phyloP scores from a whole-genome alignment of 2,113 vertebrate species.

The Mungos mungo region DNA sequence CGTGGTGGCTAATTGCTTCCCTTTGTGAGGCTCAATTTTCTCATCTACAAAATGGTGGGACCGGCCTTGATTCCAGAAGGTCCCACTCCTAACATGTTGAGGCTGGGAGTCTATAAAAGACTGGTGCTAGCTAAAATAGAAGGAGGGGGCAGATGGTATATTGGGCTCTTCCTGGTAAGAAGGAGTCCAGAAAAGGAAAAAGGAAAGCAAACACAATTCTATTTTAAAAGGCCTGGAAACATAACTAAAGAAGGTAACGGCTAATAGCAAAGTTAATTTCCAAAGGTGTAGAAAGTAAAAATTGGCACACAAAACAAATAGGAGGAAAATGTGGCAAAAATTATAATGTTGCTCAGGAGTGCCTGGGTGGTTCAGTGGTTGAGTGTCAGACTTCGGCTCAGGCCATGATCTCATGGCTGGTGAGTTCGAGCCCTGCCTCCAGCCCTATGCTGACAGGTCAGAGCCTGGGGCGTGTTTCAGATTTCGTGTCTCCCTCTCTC shows the following conservation, averaged over 20 bases:
- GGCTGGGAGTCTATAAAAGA: constrained; percentile 30
- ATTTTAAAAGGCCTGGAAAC: constrained; percentile 2
- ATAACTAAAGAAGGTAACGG: neutral
- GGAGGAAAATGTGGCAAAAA: neutral
- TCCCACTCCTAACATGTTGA: neutral
- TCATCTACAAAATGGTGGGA: constrained; percentile 44
- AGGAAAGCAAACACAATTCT: neutral
- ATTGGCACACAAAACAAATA: neutral
- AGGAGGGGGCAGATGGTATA: constrained; percentile 17
- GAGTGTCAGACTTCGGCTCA: no score
- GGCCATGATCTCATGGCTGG: no score
- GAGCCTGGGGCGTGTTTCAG: no score
- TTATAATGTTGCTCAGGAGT: no score
- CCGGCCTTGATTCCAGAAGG: constrained; percentile 1
- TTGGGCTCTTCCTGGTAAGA: neutral
- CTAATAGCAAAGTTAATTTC: neutral
- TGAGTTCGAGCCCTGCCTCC: no score
- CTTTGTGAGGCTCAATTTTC: constrained; percentile 35
- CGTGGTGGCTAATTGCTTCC: neutral
- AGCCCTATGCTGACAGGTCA: no score
- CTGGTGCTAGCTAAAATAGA: neutral
- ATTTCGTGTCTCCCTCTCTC: no score
- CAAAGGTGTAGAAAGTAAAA: neutral
- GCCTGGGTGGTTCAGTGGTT: no score
- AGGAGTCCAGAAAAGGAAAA: neutral